Conservation (phyloP, 2,888 invertebrate species). For the Adelphocoris suturalis region DNA sequence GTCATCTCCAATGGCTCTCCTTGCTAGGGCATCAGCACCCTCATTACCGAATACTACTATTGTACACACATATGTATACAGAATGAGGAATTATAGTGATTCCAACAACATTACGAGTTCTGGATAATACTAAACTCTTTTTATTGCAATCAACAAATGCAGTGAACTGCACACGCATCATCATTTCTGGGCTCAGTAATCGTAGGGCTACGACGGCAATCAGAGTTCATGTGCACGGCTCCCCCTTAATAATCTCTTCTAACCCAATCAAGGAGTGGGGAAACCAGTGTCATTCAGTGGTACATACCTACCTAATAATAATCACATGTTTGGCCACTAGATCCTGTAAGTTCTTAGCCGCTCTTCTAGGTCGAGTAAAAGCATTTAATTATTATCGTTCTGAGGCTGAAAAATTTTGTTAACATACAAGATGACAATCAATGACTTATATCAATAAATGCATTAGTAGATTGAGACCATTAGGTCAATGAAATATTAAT, state of each 20-base stretch:
- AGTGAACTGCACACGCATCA: not conserved
- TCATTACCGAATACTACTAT: no score
- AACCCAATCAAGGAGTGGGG: not conserved
- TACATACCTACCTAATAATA: not conserved
- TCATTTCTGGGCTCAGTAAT: not conserved
- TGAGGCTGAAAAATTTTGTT: no score
- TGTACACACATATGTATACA: no score
- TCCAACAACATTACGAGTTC: not conserved
- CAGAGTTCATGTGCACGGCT: not conserved
- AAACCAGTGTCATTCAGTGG: no score
- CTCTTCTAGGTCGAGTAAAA: not conserved
- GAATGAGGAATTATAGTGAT: not conserved
- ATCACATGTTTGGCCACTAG: not conserved
- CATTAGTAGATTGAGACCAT: no score
- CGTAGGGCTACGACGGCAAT: not conserved
- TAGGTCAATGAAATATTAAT: no score
- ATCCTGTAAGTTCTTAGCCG: no score
- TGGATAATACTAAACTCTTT: not conserved
- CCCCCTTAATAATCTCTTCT: not conserved
- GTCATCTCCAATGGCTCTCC: no score
- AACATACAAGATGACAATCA: no score
- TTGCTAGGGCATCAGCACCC: no score
- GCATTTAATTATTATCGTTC: no score
- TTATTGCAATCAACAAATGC: not conserved
- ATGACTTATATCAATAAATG: no score